These are phyloP conservation scores for Amblyjoppa fuscipennis DNA, from an alignment of 2,888 invertebrate species.

Conservation along the genomic window DNA sequence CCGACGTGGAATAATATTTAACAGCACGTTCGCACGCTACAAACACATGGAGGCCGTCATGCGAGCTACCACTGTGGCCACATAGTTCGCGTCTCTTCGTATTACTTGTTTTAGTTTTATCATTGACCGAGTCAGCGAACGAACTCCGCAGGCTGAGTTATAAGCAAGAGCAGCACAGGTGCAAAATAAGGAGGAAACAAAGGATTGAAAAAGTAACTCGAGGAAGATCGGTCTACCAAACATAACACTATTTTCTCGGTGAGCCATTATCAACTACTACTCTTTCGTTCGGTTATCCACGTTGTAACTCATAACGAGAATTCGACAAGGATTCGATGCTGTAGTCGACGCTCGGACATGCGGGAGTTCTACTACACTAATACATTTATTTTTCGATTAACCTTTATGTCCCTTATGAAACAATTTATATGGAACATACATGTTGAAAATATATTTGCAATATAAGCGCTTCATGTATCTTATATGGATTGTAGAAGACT, in stretches of 20 bases:
- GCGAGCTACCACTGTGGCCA: slow-evolving; percentile 8
- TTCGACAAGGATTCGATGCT: neutral
- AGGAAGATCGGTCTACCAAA: neutral
- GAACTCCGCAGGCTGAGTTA: neutral
- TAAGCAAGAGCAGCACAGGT: neutral
- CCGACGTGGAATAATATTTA: slow-evolving; percentile 72
- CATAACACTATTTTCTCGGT: neutral
- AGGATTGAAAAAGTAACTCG: neutral
- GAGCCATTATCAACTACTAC: neutral
- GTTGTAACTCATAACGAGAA: neutral
- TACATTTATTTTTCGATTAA: neutral
- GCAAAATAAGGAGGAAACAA: neutral
- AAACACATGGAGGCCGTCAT: slow-evolving; percentile 16
- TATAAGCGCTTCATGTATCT: too few relatives aligned
- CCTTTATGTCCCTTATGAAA: neutral
- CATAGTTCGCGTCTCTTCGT: slow-evolving; percentile 7
- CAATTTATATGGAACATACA: too few relatives aligned
- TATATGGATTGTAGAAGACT: too few relatives aligned
- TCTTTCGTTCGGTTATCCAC: neutral
- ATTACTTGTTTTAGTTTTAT: slow-evolving; percentile 47
- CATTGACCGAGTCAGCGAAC: slow-evolving; percentile 11
- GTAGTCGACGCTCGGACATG: slow-evolving; percentile 7
- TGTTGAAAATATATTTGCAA: too few relatives aligned
- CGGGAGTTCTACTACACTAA: slow-evolving; percentile 13
- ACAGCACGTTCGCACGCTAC: slow-evolving; percentile 54